Evolutionary conservation across 92 coral and sea anemone genomes (phyloP).

Genomic region (Zoanthus sansibaricus): DNA sequence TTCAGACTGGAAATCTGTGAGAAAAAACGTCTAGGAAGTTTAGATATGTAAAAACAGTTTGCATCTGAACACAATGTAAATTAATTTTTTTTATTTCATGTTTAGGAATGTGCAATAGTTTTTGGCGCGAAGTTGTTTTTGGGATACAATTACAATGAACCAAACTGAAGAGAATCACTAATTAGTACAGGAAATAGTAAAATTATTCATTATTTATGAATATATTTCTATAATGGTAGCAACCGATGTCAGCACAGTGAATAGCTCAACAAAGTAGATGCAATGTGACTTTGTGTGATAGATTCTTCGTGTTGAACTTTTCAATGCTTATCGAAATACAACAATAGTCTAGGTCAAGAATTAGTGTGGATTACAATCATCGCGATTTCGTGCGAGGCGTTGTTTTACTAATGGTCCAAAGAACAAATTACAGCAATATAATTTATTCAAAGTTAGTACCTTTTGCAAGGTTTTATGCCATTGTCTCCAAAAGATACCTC

Average conservation of each 20-base stretch:
- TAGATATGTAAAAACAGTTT: background rate
- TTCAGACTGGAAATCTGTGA: background rate
- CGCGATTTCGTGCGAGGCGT: conserved; percentile 21
- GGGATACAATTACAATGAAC: conserved; percentile 31
- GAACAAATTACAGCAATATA: conserved; percentile 12
- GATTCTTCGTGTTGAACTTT: conserved; percentile 1
- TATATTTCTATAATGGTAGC: background rate
- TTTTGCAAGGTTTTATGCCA: background rate
- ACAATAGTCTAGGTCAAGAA: conserved; percentile 38
- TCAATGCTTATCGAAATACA: background rate
- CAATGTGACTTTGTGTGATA: background rate
- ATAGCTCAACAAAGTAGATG: background rate
- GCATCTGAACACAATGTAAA: background rate
- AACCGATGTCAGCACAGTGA: background rate
- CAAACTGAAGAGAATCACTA: background rate
- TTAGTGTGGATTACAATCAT: conserved; percentile 33
- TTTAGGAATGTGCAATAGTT: conserved; percentile 25
- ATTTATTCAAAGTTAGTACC: background rate
- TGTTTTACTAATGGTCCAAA: conserved; percentile 10
- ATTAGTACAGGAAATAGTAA: conserved; percentile 34
- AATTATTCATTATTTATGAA: background rate
- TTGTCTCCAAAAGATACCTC: background rate
- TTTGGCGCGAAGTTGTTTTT: conserved; percentile 23
- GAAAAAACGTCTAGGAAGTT: background rate
- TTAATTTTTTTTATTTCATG: too few species aligned